phyloP scores from a whole-genome alignment of 2,113 vertebrate genomes.

The Chlorodrepanis virens region DNA sequence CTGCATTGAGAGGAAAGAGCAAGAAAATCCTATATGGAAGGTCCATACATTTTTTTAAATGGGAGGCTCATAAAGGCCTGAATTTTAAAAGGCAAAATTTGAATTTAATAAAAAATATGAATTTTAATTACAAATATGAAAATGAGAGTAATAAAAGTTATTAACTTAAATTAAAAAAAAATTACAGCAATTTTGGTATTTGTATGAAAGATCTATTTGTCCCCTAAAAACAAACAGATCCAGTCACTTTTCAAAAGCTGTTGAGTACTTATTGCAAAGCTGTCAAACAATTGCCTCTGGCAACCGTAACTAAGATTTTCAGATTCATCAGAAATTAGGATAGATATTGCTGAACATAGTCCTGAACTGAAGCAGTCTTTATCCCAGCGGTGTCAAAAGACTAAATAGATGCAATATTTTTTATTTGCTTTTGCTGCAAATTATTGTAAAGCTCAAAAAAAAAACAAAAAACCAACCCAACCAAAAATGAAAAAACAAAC shows the following conservation, averaged over 20 bases:
- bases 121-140: not conserved
- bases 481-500: not conserved
- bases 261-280: not conserved
- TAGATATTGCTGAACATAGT: not conserved
- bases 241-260: not conserved
- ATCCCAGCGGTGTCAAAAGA: accelerated
- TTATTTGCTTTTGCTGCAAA: not conserved
- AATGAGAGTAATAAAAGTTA: not conserved
- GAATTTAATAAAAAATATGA: not conserved
- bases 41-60: not conserved
- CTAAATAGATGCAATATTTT: not conserved
- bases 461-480: not conserved
- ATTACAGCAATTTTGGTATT: not conserved
- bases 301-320: not conserved
- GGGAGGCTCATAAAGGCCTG: not conserved
- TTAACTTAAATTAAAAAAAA: not conserved
- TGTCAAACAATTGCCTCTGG: not conserved
- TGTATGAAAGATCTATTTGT: not conserved
- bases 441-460: not conserved
- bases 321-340: not conserved
- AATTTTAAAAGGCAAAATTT: not conserved
- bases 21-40: not conserved
- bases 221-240: not conserved
- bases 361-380: not conserved
- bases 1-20: not conserved